Percentiles rank a stretch among this genome's conserved stretches.
Evolutionary conservation across 2,113 vertebrate genomes (phyloP).

Genomic region (Rhodinocichla rosea): DNA sequence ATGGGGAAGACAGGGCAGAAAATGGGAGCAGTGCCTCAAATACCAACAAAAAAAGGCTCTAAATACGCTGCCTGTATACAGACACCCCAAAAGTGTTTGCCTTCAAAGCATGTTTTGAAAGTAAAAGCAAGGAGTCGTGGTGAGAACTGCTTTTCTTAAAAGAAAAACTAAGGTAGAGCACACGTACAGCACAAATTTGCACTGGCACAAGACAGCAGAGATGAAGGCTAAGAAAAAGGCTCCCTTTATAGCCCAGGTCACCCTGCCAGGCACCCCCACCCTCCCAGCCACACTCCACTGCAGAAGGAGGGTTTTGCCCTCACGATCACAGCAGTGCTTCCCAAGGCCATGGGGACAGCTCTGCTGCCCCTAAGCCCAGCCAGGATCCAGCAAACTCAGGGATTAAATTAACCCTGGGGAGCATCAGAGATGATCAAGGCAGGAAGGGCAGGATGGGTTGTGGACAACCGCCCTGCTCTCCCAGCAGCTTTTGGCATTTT

Average conservation of each 20-base stretch:
- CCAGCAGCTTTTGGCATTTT: neutral
- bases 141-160: neutral
- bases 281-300: conserved; percentile 10
- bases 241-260: conserved; percentile 8
- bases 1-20: neutral
- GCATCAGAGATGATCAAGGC: accelerated
- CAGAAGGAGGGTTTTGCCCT: neutral
- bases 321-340: neutral
- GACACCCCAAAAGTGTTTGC: neutral
- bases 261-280: neutral
- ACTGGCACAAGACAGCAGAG: neutral
- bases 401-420: neutral
- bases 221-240: neutral
- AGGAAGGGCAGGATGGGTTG: neutral
- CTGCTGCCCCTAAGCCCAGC: neutral
- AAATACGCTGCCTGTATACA: accelerated
- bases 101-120: neutral
- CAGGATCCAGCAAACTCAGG: neutral
- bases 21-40: neutral
- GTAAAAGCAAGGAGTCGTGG: neutral
- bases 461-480: neutral
- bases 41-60: neutral
- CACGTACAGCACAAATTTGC: neutral
- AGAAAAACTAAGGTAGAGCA: neutral
- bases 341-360: neutral